phyloP scores from a whole-genome alignment of 2,888 invertebrate species.

The Patella caerulea region DNA sequence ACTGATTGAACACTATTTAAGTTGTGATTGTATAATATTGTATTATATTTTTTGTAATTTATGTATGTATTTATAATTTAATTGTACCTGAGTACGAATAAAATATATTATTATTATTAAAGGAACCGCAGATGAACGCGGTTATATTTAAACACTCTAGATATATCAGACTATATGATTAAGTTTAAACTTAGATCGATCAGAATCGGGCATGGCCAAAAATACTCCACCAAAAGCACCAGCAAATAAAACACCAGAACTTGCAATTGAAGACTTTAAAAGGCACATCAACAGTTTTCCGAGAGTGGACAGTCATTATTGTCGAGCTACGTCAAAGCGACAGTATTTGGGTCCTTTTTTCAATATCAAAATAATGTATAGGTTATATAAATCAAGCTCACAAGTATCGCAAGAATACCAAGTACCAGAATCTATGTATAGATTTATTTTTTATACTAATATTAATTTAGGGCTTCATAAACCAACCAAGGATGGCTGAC shows the following conservation, averaged over 20 bases:
- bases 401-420: not conserved
- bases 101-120: no score
- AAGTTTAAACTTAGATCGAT: slow-evolving; percentile 1
- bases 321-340: not conserved
- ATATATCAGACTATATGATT: not conserved
- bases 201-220: not conserved
- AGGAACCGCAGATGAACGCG: no score
- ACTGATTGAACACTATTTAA: no score
- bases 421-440: not conserved
- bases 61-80: no score
- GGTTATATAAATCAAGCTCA: not conserved
- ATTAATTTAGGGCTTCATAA: no score
- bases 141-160: no score
- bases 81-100: no score
- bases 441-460: not conserved
- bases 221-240: not conserved
- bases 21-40: no score
- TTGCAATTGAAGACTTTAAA: not conserved
- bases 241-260: not conserved
- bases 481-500: not conserved
- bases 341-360: not conserved
- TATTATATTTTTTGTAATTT: no score
- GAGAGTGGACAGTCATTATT: not conserved
- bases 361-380: not conserved
- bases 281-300: not conserved